phyloP scores from a whole-genome alignment of 2,888 invertebrate genomes.

The Phorcus lineatus region DNA sequence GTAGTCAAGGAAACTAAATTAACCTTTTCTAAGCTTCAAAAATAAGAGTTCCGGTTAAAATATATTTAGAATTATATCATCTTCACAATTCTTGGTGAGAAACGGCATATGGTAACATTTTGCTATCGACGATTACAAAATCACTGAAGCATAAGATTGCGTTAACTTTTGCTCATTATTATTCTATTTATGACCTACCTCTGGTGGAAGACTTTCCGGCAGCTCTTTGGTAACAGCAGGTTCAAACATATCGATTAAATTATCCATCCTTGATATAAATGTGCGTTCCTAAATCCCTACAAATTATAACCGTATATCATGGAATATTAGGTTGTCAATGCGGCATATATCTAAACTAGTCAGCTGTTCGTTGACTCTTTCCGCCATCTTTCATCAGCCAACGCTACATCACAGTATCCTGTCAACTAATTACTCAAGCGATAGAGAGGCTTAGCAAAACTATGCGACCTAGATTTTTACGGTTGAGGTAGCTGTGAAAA shows the following conservation, averaged over 20 bases:
- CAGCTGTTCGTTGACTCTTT: conserved; percentile 34
- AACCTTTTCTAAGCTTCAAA: too few species aligned
- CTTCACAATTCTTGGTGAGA: not conserved
- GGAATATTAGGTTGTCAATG: conserved; percentile 17
- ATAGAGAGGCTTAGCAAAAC: too few species aligned
- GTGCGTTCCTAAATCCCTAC: not conserved
- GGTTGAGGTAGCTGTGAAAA: too few species aligned
- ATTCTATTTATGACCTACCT: conserved; percentile 53
- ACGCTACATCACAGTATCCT: not conserved
- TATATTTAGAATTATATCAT: too few species aligned
- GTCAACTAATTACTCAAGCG: not conserved
- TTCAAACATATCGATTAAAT: conserved; percentile 88
- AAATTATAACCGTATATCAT: not conserved
- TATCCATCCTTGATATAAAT: conserved; percentile 81
- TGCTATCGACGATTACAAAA: not conserved
- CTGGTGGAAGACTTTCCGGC: conserved; percentile 69
- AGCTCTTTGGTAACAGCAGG: conserved; percentile 76
- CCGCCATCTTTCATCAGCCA: conserved; percentile 53
- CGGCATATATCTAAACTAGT: conserved; percentile 31
- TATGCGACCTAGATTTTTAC: too few species aligned
- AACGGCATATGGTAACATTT: not conserved
- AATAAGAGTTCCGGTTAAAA: too few species aligned
- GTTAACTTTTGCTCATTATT: conserved; percentile 1
- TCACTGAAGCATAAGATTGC: not conserved
- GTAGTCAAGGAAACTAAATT: not conserved